Evolutionary conservation across 1,140 invertebrate species (phyloP).

Genomic region (Anoplolepis gracilipes): DNA sequence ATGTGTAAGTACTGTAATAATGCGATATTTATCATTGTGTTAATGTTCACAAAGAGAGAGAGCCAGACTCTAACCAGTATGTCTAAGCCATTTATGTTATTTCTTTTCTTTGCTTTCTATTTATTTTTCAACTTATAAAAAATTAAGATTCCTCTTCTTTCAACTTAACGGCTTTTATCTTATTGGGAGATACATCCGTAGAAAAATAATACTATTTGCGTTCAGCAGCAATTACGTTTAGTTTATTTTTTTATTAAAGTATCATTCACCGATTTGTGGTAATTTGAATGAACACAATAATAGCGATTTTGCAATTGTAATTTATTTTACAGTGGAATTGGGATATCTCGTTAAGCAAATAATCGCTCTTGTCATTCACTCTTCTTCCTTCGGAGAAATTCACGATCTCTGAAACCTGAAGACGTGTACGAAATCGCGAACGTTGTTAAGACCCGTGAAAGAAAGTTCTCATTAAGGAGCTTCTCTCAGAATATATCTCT

Average conservation of each 20-base stretch:
- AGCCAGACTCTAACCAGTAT: not conserved
- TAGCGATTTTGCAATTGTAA: not conserved
- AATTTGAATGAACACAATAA: not conserved
- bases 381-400: not conserved
- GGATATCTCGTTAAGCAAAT: conserved; percentile 28
- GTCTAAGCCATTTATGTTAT: not conserved
- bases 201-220: not conserved
- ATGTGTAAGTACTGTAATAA: not conserved
- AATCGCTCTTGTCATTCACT: not conserved
- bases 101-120: not conserved
- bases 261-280: not conserved
- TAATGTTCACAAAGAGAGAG: not conserved
- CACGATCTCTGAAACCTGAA: not conserved
- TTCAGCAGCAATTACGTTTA: not conserved
- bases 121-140: not conserved
- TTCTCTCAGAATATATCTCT: conserved; percentile 31
- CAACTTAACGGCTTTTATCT: not conserved
- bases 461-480: conserved; percentile 41
- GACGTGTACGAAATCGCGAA: conserved; percentile 9
- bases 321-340: not conserved
- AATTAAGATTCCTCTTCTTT: not conserved
- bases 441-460: not conserved
- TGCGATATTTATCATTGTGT: not conserved
- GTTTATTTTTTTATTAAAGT: not conserved
- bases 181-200: not conserved